Evolutionary conservation across 1,140 invertebrate genomes (phyloP), one percentile per base, ranked within the genome.

Genomic region (Ostrea denselamellosa): DNA sequence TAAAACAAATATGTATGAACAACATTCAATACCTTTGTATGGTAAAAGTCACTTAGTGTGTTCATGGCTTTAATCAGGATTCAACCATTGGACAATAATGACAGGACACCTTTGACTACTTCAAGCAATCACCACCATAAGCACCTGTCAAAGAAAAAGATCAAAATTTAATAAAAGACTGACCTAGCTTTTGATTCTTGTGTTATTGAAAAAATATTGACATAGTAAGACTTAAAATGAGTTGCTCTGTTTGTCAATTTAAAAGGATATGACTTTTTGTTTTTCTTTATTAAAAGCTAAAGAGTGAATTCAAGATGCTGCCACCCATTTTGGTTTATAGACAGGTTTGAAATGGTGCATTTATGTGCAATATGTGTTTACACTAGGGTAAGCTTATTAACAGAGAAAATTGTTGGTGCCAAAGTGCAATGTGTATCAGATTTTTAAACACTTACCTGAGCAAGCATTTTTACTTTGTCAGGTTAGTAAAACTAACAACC

Each of bases 121-220:
- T 77, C 25, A 77, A 34, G 68, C 68, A 77, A 77, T 77, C 68
- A 28, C 68, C 22, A 34, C 28, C 28, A 77, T 28, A 77, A 77
- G 68, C 9, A 77, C 68, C 68, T 77, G 68, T 77, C 68, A 77
- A 17, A 28, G 68, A 28, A 34, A 25, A 77, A 77, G 68, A 77
- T 34, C 68, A 77, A 77, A 77, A 25, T 77, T 12, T 77, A 77
- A 77, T 77, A 34, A 77, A 25, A 77, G 68, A 77, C 9, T 77
- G 68, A 77, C 68, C 68, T 14, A 77, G 25, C 68, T 34, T 22
- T 77, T 14, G 68, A 34, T 25, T 34, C 12, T 34, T 9, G 34
- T 77, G 68, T 77, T 77, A 77, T 44, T 77, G 68, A 10, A 34
- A 77, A 62, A 77, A 77, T 77, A 77, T 77, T 77, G 68, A 77